A percentile compares a stretch with the other conserved stretches of the same genome.
Evolutionary conservation across 2,113 vertebrate genomes (phyloP).

Genomic region (Xiphophorus couchianus): DNA sequence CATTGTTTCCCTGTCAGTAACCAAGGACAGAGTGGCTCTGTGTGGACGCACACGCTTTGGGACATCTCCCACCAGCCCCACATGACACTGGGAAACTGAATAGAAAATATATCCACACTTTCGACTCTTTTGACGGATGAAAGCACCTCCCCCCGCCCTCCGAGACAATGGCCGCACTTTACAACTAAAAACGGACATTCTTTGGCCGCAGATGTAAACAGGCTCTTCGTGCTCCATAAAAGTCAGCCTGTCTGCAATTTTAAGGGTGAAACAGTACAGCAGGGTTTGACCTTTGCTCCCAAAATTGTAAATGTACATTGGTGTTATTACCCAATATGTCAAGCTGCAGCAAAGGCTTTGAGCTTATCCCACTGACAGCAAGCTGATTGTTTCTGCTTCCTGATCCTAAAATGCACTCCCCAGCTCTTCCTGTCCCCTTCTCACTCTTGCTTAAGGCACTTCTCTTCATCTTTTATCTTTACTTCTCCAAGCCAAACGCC

Average conservation of each 20-base stretch:
- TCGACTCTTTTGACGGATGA: slow-evolving; percentile 22
- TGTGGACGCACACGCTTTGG: slow-evolving; percentile 68
- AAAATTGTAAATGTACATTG: slow-evolving; percentile 2
- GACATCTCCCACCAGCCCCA: slow-evolving; percentile 79
- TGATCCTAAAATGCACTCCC: slow-evolving; percentile 38
- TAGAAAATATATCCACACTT: slow-evolving; percentile 57
- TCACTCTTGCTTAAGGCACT: slow-evolving; percentile 55
- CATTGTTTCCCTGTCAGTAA: slow-evolving; percentile 72
- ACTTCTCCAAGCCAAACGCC: slow-evolving; percentile 58
- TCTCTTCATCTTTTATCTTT: slow-evolving; percentile 56
- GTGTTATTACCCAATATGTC: not conserved
- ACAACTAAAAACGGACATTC: slow-evolving; percentile 9
- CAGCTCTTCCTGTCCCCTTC: slow-evolving; percentile 25
- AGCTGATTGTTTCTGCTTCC: slow-evolving; percentile 13
- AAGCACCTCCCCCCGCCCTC: slow-evolving; percentile 20
- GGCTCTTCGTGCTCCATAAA: slow-evolving; percentile 28
- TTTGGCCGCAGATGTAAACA: slow-evolving; percentile 7
- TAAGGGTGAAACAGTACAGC: not conserved
- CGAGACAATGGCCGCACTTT: slow-evolving; percentile 13
- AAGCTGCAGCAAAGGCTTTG: slow-evolving; percentile 3
- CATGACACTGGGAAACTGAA: slow-evolving; percentile 62
- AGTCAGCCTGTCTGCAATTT: slow-evolving; percentile 9
- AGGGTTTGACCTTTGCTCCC: slow-evolving; percentile 1
- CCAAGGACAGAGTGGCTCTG: slow-evolving; percentile 78
- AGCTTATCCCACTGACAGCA: slow-evolving; percentile 2